Conservation (phyloP, 2,797 vertebrate genomes). For the Adrianichthys oophorus region DNA sequence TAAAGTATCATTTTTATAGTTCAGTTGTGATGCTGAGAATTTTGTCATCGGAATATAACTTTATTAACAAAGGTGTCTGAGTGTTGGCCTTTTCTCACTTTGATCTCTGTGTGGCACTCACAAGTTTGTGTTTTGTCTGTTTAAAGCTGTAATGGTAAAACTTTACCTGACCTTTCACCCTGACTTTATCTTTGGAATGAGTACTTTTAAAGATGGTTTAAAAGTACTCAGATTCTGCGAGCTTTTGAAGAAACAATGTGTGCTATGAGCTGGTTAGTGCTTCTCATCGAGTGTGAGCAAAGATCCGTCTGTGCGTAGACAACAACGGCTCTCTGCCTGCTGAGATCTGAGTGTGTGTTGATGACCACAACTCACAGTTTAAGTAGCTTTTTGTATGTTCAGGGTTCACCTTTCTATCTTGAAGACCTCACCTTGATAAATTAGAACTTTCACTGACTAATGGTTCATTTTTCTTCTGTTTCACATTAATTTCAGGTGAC, state of each 20-base stretch:
- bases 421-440: too few relatives aligned
- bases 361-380: constrained; percentile 17
- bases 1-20: background rate
- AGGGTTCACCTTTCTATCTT: too few relatives aligned
- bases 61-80: constrained; percentile 21
- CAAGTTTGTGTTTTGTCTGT: constrained; percentile 34
- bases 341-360: constrained; percentile 45
- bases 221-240: constrained; percentile 15
- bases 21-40: constrained; percentile 1
- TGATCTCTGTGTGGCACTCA: constrained; percentile 32
- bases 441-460: background rate
- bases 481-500: constrained; percentile 79
- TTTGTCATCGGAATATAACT: constrained; percentile 13
- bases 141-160: constrained; percentile 17
- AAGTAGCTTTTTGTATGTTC: too few relatives aligned
- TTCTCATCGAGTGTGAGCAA: constrained; percentile 46
- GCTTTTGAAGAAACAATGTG: constrained; percentile 57
- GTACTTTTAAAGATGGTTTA: constrained; percentile 39
- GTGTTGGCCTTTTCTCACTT: constrained; percentile 18
- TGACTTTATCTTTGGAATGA: constrained; percentile 17
- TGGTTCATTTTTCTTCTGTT: constrained; percentile 16
- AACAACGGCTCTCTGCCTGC: background rate
- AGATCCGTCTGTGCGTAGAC: constrained; percentile 44
- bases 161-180: constrained; percentile 15
- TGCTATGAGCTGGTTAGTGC: constrained; percentile 47